A percentile compares a stretch with the other conserved stretches of the same genome.
Conservation (phyloP, 2,888 invertebrate species). For the Tetrapedia diversipes region DNA sequence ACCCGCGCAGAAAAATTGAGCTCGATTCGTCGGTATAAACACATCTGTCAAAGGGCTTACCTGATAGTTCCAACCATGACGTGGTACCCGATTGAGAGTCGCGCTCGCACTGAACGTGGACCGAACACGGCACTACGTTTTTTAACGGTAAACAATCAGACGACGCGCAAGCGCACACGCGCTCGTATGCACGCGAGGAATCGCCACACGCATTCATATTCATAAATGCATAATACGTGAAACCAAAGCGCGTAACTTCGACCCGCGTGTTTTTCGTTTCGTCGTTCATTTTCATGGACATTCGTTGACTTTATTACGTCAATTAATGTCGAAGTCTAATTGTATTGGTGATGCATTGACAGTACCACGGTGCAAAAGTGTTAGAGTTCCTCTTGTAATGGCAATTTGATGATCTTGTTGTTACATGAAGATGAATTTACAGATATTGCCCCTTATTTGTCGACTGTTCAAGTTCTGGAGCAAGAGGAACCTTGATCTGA, state of each 20-base stretch:
- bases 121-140: conserved; percentile 56
- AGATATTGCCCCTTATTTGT: too few relatives aligned
- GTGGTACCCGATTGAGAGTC: conserved; percentile 68
- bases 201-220: conserved; percentile 27
- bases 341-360: too few relatives aligned
- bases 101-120: conserved; percentile 72
- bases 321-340: too few relatives aligned
- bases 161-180: conserved; percentile 64
- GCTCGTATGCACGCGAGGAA: conserved; percentile 44
- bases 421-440: too few relatives aligned
- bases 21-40: too few relatives aligned
- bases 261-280: conserved; percentile 28
- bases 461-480: too few relatives aligned
- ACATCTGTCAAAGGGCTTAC: conserved; percentile 49
- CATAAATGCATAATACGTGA: conserved; percentile 16
- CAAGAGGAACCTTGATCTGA: too few relatives aligned
- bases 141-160: conserved; percentile 70
- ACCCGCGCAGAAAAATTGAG: too few relatives aligned
- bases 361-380: too few relatives aligned
- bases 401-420: too few relatives aligned
- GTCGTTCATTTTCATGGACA: too few relatives aligned
- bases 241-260: conserved; percentile 11
- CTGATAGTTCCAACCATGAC: conserved; percentile 76
- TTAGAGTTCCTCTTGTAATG: too few relatives aligned
- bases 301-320: not conserved